Percentiles rank a stretch among this genome's conserved stretches.
Evolutionary conservation across 53 echinoderm and acorn worm species (phyloP).

Genomic region (Zoroaster sp.): DNA sequence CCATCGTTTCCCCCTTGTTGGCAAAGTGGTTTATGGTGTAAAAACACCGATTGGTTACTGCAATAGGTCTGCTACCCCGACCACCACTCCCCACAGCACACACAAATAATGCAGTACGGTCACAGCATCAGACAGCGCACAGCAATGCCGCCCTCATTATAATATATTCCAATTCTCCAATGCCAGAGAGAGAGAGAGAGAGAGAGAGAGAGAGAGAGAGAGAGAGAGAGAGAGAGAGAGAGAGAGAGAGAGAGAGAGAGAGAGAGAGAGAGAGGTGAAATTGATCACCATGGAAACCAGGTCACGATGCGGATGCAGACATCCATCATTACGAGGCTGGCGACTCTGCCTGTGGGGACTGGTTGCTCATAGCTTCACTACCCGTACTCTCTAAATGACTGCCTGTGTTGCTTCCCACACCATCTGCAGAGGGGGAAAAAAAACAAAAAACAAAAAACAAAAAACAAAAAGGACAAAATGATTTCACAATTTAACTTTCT

Average conservation of each 20-base stretch:
- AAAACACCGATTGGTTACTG: not conserved
- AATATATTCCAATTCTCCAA: not conserved
- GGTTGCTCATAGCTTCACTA: slow-evolving; percentile 43
- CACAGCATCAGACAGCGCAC: not conserved
- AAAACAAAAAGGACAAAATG: not conserved
- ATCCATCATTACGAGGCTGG: slow-evolving; percentile 34
- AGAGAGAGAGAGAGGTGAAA: too few relatives aligned
- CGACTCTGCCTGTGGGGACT: slow-evolving; percentile 31
- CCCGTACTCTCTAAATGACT: slow-evolving; percentile 40
- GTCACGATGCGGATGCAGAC: not conserved
- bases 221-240: too few relatives aligned
- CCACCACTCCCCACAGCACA: not conserved
- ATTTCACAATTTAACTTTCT: not conserved
- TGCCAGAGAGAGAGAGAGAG: too few relatives aligned
- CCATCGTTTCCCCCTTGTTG: not conserved
- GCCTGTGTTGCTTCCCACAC: slow-evolving; percentile 5
- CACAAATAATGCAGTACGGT: not conserved
- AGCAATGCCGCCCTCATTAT: not conserved
- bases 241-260: too few relatives aligned
- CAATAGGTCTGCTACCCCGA: not conserved
- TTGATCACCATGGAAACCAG: not conserved
- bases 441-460: not conserved
- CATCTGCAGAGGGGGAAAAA: not conserved
- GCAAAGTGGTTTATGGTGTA: not conserved
- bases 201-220: too few relatives aligned